Conservation (phyloP, 2,888 invertebrate species). For the Brachyopa scutellaris region DNA sequence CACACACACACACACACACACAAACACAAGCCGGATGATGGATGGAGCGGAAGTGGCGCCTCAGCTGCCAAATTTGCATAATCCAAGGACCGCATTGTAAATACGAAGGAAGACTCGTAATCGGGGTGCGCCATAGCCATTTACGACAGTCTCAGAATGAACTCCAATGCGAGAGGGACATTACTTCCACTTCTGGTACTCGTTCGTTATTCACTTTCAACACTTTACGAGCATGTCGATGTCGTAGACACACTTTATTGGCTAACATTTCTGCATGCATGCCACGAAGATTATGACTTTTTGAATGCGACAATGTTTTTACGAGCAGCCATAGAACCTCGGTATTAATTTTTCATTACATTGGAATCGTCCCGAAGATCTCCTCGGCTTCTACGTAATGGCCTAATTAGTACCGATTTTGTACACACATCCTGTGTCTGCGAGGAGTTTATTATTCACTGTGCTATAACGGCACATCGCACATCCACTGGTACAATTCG, state of each 20-base stretch:
- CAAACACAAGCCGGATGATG: slow-evolving; percentile 10
- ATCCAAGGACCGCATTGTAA: slow-evolving; percentile 50
- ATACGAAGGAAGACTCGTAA: slow-evolving; percentile 27
- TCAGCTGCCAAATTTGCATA: slow-evolving; percentile 60
- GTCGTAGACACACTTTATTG: slow-evolving; percentile 49
- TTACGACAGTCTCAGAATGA: slow-evolving; percentile 49
- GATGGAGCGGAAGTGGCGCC: slow-evolving; percentile 43
- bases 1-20: neutral
- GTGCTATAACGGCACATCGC: slow-evolving; percentile 38
- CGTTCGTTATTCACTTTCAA: slow-evolving; percentile 23
- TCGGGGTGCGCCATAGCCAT: slow-evolving; percentile 21
- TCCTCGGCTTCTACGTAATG: slow-evolving; percentile 40
- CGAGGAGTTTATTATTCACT: slow-evolving; percentile 50
- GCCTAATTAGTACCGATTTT: slow-evolving; percentile 63
- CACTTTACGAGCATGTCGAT: slow-evolving; percentile 36
- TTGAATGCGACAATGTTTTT: slow-evolving; percentile 71
- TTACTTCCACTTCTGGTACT: slow-evolving; percentile 21
- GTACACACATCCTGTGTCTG: slow-evolving; percentile 32
- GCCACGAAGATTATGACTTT: slow-evolving; percentile 48
- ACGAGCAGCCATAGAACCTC: slow-evolving; percentile 53
- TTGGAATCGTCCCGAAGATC: slow-evolving; percentile 41
- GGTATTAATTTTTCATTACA: slow-evolving; percentile 70
- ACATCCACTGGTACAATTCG: too few species aligned
- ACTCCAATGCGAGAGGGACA: slow-evolving; percentile 40
- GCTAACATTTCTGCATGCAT: slow-evolving; percentile 66